Evolutionary conservation across 2,113 vertebrate species (phyloP).

Genomic region (Corynorhinus townsendii): DNA sequence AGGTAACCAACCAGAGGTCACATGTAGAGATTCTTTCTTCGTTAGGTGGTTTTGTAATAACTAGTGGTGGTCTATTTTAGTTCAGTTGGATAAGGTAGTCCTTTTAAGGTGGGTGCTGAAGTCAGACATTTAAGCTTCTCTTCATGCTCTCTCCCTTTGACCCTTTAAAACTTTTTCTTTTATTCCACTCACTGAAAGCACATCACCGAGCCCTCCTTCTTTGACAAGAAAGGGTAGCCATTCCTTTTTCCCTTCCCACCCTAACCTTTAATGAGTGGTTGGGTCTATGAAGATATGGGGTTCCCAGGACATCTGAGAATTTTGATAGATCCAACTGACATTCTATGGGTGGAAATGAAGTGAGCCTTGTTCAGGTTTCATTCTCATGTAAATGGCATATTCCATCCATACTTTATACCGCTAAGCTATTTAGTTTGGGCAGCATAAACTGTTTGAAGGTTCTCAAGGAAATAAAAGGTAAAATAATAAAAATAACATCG

Average conservation of each 20-base stretch:
- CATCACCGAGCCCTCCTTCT: not conserved
- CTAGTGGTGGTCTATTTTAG: slow-evolving; percentile 37
- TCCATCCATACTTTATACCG: not conserved
- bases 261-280: slow-evolving; percentile 57
- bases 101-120: slow-evolving; percentile 55
- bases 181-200: slow-evolving; percentile 8
- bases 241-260: not conserved
- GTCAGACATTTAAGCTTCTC: slow-evolving; percentile 36
- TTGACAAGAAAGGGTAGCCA: slow-evolving; percentile 40
- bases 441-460: not conserved
- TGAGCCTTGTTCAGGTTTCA: not conserved
- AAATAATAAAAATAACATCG: not conserved
- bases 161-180: slow-evolving; percentile 47
- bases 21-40: slow-evolving; percentile 17
- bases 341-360: not conserved
- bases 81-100: slow-evolving; percentile 23
- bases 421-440: not conserved
- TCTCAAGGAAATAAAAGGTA: slow-evolving; percentile 26
- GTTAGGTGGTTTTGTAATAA: slow-evolving; percentile 23
- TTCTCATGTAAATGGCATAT: slow-evolving; percentile 17
- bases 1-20: slow-evolving; percentile 69
- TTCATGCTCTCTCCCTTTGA: slow-evolving; percentile 6
- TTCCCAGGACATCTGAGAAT: slow-evolving; percentile 31
- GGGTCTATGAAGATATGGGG: slow-evolving; percentile 23
- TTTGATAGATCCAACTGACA: slow-evolving; percentile 37